phyloP scores from a whole-genome alignment of 2,797 vertebrate species.

The Gymnopithys bicolor region DNA sequence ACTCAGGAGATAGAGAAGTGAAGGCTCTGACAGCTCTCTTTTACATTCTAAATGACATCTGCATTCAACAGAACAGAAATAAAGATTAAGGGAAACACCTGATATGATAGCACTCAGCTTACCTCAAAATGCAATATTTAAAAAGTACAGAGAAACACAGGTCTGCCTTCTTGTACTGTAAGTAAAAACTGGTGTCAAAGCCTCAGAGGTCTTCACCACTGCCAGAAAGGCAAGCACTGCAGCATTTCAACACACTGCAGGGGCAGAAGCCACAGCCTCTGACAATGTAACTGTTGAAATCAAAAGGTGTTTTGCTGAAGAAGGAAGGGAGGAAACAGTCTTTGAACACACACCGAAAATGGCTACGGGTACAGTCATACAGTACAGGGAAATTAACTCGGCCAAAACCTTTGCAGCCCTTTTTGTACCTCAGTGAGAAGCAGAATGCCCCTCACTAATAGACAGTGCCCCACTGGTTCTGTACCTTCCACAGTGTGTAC shows the following conservation, averaged over 20 bases:
- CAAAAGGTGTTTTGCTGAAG: background rate
- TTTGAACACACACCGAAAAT: background rate
- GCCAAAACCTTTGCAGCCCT: background rate
- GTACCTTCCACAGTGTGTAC: background rate
- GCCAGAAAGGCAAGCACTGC: background rate
- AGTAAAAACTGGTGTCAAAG: constrained; percentile 47
- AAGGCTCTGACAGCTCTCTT: constrained; percentile 46
- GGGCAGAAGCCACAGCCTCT: constrained; percentile 18
- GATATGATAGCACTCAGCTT: constrained; percentile 16
- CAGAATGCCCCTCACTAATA: background rate
- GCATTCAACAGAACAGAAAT: constrained; percentile 67
- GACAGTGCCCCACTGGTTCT: background rate
- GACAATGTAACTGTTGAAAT: background rate
- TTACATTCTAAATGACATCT: constrained; percentile 56
- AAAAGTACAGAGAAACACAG: constrained; percentile 57
- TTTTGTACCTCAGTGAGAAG: background rate
- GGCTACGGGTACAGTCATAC: background rate
- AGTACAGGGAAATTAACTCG: background rate
- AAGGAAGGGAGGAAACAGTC: background rate
- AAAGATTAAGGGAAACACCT: constrained; percentile 72
- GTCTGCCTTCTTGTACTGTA: constrained; percentile 44
- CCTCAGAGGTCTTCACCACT: background rate
- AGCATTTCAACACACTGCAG: background rate
- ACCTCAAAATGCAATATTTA: constrained; percentile 53
- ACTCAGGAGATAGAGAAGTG: constrained; percentile 38